Base-by-base conservation (phyloP, 2,888 invertebrate species). In the Lasioglossum lativentre region DNA sequence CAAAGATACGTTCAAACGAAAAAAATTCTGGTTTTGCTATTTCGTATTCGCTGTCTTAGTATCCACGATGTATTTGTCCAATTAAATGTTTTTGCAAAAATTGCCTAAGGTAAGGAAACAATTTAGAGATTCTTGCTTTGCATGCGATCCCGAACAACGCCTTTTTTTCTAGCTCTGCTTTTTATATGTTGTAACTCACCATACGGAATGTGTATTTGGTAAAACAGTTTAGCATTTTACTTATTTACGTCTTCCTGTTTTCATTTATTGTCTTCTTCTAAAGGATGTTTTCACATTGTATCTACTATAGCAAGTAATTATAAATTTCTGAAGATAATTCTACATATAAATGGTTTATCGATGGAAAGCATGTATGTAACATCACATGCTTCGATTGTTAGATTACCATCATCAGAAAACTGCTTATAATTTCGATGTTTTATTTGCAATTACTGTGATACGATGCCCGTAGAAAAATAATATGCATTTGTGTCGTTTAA, bases 101-200 rank as follows among this genome's bases (percentile, higher is more conserved):
- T 38, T 73, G 42, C 75, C 63, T 42, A 72, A 91, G 91, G 91
- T 91, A 91, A 91, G 91, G 70, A 82, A 52, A 78, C 71, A 52
- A 76, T 42, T 80, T 86, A 38, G 38, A 80, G 74, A 81, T 63
- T 75, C 72, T 76, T 84, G 87, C 83, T 87, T 86, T 66, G 87
- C 83, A 87, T 87, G 87, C 63, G 23, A 52, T 47, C 66, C 63
- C 6, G 16, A 38, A 72, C 30, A 45, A 70, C 70, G 66, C 72
- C 72, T 71, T 30, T 38, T 63, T 47, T 30, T 6, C n/a, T 27
- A 75, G 68, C 52, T 59, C 71, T 71, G 86, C 83, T 84, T 87
- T 63, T 75, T 76, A n/a, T 23, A 45, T 78, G 72, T 78, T 81
- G 47, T 52, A 45, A 80, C 40, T 77, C 68, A 59, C 63, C 38